Percentiles rank a stretch among this genome's conserved stretches.
phyloP scores from a whole-genome alignment of 1,140 invertebrate genomes.

The Drosophila ironensis region DNA sequence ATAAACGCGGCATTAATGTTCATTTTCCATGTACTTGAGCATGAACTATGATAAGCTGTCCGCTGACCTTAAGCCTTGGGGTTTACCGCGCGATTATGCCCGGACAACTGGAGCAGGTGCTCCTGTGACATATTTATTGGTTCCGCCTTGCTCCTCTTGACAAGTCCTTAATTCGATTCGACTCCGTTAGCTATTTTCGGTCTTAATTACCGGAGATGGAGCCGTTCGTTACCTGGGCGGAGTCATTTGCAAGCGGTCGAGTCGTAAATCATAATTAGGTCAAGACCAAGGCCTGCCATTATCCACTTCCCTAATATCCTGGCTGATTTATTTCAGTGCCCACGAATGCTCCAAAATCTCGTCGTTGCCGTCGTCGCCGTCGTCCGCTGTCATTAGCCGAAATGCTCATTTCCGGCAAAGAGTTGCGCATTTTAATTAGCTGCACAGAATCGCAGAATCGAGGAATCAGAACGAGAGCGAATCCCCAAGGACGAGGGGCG shows the following conservation, averaged over 20 bases:
- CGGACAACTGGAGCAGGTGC: slow-evolving; percentile 25
- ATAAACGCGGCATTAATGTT: slow-evolving; percentile 76
- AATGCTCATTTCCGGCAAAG: slow-evolving; percentile 78
- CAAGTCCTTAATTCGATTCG: slow-evolving; percentile 10
- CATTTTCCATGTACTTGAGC: slow-evolving; percentile 49
- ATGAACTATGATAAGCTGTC: slow-evolving; percentile 46
- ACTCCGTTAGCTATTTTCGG: too few species aligned
- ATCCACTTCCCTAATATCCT: slow-evolving; percentile 14
- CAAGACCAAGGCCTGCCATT: background rate
- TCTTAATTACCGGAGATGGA: background rate
- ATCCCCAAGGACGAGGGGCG: background rate
- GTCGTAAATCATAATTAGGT: slow-evolving; percentile 39
- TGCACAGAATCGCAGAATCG: slow-evolving; percentile 48
- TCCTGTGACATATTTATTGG: slow-evolving; percentile 6
- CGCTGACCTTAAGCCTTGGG: slow-evolving; percentile 2
- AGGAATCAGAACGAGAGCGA: background rate
- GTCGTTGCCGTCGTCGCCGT: too few species aligned
- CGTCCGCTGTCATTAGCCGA: slow-evolving; percentile 69
- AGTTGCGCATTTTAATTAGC: slow-evolving; percentile 79
- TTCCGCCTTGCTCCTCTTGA: background rate
- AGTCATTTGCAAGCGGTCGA: background rate
- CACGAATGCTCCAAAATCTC: slow-evolving; percentile 45
- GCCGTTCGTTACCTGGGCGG: background rate
- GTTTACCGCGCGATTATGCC: background rate
- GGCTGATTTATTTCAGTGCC: slow-evolving; percentile 64